Conservation (phyloP, 2,797 vertebrate species). For the Artibeus jamaicensis region DNA sequence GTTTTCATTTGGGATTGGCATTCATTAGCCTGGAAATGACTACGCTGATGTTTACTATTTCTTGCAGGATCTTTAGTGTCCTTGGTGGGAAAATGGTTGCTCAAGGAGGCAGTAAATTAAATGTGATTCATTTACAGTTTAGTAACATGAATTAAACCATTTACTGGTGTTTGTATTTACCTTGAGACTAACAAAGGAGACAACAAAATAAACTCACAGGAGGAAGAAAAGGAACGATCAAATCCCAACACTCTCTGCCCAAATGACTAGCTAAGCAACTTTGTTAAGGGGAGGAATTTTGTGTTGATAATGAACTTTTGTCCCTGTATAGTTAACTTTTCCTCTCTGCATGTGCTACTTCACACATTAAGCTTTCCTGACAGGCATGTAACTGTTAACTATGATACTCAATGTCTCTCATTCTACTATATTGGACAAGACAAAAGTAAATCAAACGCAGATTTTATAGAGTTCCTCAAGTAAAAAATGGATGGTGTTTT, state of each 20-base stretch:
- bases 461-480: not conserved
- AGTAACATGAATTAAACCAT: conserved; percentile 74
- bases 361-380: not conserved
- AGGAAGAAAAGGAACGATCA: conserved; percentile 72
- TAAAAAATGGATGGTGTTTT: not conserved
- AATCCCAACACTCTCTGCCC: conserved; percentile 8
- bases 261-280: conserved; percentile 23
- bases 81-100: conserved; percentile 76
- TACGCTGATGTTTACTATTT: conserved; percentile 69
- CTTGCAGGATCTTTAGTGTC: conserved; percentile 72
- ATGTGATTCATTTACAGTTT: conserved; percentile 76
- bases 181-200: conserved; percentile 76
- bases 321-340: conserved; percentile 5
- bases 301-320: conserved; percentile 45
- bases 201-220: conserved; percentile 60
- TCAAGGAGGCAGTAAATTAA: conserved; percentile 75
- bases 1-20: not conserved
- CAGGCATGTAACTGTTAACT: not conserved
- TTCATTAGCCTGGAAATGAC: conserved; percentile 8
- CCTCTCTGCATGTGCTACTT: not conserved
- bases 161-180: conserved; percentile 82
- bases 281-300: conserved; percentile 1
- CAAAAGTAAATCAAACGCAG: not conserved
- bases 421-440: not conserved
- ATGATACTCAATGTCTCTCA: not conserved